Base-by-base conservation (phyloP, 2,888 invertebrate genomes). In the Apotomis betuletana region DNA sequence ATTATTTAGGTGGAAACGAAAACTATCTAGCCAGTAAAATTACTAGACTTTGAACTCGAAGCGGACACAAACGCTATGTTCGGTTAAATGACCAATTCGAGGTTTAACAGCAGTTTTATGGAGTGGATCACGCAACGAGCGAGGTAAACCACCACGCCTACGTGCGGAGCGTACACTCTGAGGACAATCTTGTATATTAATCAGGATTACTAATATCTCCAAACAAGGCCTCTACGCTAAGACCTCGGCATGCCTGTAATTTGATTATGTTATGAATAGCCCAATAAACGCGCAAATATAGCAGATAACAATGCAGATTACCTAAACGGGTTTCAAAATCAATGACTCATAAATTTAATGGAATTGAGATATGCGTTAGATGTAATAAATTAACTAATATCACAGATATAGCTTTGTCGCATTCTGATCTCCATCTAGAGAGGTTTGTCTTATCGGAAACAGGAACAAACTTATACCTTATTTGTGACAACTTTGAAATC, bases 61-160 rank as follows among this genome's bases (percentile, higher is more conserved):
- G 54, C 54, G 71, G 74, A 72, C 73, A 79, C 77, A 80, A 81
- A 79, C 80, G 81, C 80, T 75, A 74, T 80, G 80, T 83, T 81
- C 80, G 77, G 82, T 85, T 84, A 84, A 83, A 83, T 79, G 84
- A 82, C 83, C 84, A 87, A 88, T 87, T 89, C 85, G 82, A 85
- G 84, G 81, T 82, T 83, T 81, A 85, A 86, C 86, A 87, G 83
- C 87, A 86, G 86, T 89, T 89, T 88, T 89, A 90, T 90, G 87
- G 87, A 87, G 87, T 85, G 81, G 83, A 87, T 87, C 91, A 88
- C 90, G 91, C 89, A 90, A 90, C 88, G 86, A 86, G 76, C 90
- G 90, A 92, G 92, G 91, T 90, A 87, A 91, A 88, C 92, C 86
- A 86, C 88, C 84, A 86, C 90, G 87, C 91, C 91, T 83, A 91